Base-by-base conservation (phyloP, 1,140 invertebrate genomes). In the Oscheius sp. region DNA sequence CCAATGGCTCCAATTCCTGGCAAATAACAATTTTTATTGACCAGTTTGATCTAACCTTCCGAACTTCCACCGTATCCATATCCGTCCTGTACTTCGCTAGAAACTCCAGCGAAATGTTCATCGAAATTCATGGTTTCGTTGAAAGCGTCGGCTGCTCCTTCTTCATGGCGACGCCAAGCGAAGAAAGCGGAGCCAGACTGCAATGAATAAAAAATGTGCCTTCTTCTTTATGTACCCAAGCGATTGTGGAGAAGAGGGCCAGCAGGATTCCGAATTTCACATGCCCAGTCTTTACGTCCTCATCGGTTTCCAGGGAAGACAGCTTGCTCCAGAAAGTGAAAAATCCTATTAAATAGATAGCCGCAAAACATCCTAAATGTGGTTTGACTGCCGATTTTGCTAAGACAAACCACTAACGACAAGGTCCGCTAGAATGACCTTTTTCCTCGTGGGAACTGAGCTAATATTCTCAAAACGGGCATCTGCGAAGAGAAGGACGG, bases 251-350 rank as follows among this genome's bases (percentile, higher is more conserved):
- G 55, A 68, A 55, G 15, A 68, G 52, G 38, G 67, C 35, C 52
- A 49, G 58, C 20, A 68, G 52, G 35, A 68, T 59, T 68, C 67
- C 67, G 52, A 68, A 59, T 59, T 68, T 68, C 34, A 55, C 67
- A 38, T 68, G 38, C 49, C 36, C 55, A 46, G 67, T 68, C 55
- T 59, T 68, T 4, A 55, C 49, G 7, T 15, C 15, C 45, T 68
- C 67, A 38, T 59, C 52, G 36, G 32, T 35, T 35, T 68, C 67
- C 49, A 68, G 61, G 36, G 49, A 20, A 4, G 36, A 36, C 35
- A 68, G 36, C 55, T 68, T 68, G 45, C 34, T 38, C 67, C 67
- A 68, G 55, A 68, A 68, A n/a, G 67, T 68, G 55, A 68, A 68
- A 35, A 68, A 68, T 38, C 67, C 67, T 26, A 68, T 68, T 4